phyloP scores from a whole-genome alignment of 2,113 vertebrate genomes.

The Centropristis striata region DNA sequence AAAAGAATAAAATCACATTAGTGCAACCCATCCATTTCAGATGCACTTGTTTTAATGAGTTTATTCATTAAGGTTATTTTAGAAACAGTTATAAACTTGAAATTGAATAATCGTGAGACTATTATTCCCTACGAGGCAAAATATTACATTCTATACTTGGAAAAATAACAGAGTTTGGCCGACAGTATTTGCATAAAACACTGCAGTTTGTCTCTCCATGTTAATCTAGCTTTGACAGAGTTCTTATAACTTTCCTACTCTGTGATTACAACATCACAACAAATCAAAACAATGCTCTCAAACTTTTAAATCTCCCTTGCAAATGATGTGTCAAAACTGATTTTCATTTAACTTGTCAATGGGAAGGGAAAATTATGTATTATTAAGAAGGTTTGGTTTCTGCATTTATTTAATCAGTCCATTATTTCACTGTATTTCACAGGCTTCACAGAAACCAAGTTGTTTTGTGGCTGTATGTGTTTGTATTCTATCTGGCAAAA shows the following conservation, averaged over 20 bases:
- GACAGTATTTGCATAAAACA: not conserved
- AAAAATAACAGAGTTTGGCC: not conserved
- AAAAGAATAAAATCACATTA: slow-evolving; percentile 8
- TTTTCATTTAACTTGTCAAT: not conserved
- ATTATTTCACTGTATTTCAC: not conserved
- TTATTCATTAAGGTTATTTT: not conserved
- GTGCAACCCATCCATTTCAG: slow-evolving; percentile 20
- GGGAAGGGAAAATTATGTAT: not conserved
- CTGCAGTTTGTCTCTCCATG: not conserved
- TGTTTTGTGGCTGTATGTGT: not conserved
- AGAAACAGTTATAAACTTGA: not conserved
- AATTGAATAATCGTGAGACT: not conserved
- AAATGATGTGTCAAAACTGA: not conserved
- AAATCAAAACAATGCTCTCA: not conserved
- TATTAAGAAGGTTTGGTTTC: not conserved
- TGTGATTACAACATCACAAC: slow-evolving; percentile 19
- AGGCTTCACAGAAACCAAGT: not conserved
- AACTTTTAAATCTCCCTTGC: not conserved
- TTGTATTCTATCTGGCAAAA: not conserved
- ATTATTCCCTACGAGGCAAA: not conserved
- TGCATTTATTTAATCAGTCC: not conserved
- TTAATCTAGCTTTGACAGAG: not conserved
- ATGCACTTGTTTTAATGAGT: slow-evolving; percentile 50
- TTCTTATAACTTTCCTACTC: not conserved
- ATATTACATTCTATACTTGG: not conserved